phyloP scores from a whole-genome alignment of 2,888 invertebrate genomes.

The Tridacna gigas region DNA sequence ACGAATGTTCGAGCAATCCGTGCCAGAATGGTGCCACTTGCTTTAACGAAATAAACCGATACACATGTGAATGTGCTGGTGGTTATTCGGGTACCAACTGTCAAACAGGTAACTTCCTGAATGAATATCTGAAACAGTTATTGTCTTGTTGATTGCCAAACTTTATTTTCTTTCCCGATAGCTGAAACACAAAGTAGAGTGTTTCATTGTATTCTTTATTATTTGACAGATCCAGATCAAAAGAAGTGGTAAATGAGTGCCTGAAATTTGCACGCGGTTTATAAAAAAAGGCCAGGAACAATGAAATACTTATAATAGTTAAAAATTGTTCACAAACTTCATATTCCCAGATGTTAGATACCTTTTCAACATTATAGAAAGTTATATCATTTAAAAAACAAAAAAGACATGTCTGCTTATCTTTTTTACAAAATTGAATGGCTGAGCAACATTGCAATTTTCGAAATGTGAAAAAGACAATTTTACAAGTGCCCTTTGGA shows the following conservation, averaged over 20 bases:
- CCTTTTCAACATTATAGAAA: not conserved
- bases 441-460: not conserved
- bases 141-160: not conserved
- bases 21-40: conserved; percentile 11
- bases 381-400: not conserved
- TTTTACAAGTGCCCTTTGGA: not conserved
- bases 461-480: not conserved
- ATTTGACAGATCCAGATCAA: not conserved
- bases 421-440: not conserved
- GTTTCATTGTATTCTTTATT: not conserved
- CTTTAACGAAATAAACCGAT: not conserved
- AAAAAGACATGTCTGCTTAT: not conserved
- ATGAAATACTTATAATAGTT: too few relatives aligned
- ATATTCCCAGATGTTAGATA: not conserved
- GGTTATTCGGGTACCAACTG: conserved; percentile 1
- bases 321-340: too few relatives aligned
- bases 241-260: not conserved
- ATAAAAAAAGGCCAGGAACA: not conserved
- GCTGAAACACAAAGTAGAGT: not conserved
- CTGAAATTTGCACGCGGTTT: not conserved
- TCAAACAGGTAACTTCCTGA: not conserved
- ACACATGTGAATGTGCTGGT: conserved; percentile 1
- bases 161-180: not conserved
- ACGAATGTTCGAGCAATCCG: conserved; percentile 16
- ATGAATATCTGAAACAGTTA: not conserved